Evolutionary conservation across 2,888 invertebrate genomes (phyloP), one percentile per base, ranked within the genome.

Genomic region (Dorcus parallelipipedus): DNA sequence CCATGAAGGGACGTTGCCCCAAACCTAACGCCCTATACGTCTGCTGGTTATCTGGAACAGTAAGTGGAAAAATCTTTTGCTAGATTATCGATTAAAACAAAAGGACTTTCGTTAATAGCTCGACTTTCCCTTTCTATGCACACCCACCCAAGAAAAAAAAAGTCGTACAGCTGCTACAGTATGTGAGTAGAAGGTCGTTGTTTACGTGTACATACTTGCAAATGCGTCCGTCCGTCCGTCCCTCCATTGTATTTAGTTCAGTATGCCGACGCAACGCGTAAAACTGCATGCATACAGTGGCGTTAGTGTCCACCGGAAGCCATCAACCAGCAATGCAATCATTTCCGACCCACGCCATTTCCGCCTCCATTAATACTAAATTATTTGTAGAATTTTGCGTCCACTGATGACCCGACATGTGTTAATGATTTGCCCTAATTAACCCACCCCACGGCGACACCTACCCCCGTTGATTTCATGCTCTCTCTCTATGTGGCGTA

Each of bases 11-110:
- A 67, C 92, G 84, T 73, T 89, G 91, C 55, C 86, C 85, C 71
- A 91, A 80, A 38, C 89, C 88, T 68, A 91, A 81, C 50, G 89
- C 86, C 63, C 92, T 83, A 72, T 89, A 89, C 73, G 88, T 88
- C 67, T 86, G 85, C 77, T 85, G 80, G 76, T 81, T 73, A 71
- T 78, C 74, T 74, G 67, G 56, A 70, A 68, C 57, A 50, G 59
- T 63, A 60, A 7, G 26, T 1, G 7, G 6, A 6, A 33, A 33
- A 33, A 33, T 33, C 26, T 6, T 6, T 33, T 33, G 26, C 5
- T 33, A 7, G 4, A 33, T 33, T 33, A 7, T 33, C 26, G 26
- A 3, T 26, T 26, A 26, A 33, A 33, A 20, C 1, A 20, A 20
- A 14, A 14, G 14, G 14, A 20, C 2, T 20, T 3, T 20, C 3